phyloP scores from a whole-genome alignment of 2,888 invertebrate species.

The Tribolium freemani region DNA sequence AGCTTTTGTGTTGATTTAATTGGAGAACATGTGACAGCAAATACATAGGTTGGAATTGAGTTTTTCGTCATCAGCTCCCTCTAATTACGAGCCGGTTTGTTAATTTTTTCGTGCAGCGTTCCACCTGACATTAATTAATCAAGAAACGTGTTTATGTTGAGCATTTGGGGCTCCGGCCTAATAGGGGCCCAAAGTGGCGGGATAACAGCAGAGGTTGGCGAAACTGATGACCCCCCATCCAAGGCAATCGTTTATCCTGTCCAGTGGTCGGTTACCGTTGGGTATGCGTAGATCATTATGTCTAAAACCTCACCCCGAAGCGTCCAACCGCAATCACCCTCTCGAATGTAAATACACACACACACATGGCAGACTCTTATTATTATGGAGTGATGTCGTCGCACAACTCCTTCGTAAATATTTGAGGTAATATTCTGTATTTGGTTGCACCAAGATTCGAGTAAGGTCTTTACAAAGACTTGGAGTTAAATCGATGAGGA shows the following conservation, averaged over 20 bases:
- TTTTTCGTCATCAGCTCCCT: background rate
- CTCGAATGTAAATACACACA: background rate
- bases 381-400: conserved; percentile 4
- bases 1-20: background rate
- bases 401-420: conserved; percentile 19
- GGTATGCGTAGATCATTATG: conserved; percentile 57
- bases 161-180: background rate
- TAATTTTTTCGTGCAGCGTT: background rate
- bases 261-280: conserved; percentile 54
- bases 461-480: background rate
- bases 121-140: conserved; percentile 24
- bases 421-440: background rate
- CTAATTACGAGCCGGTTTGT: background rate
- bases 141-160: conserved; percentile 21
- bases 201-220: conserved; percentile 29
- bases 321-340: conserved; percentile 31
- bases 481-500: conserved; percentile 4
- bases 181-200: conserved; percentile 32
- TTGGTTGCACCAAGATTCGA: no score
- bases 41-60: background rate
- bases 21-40: background rate
- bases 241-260: conserved; percentile 61
- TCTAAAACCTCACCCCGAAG: conserved; percentile 34
- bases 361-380: background rate
- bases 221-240: conserved; percentile 52